Base-by-base conservation (phyloP, 1,140 invertebrate genomes). In the Cephus cinctus region DNA sequence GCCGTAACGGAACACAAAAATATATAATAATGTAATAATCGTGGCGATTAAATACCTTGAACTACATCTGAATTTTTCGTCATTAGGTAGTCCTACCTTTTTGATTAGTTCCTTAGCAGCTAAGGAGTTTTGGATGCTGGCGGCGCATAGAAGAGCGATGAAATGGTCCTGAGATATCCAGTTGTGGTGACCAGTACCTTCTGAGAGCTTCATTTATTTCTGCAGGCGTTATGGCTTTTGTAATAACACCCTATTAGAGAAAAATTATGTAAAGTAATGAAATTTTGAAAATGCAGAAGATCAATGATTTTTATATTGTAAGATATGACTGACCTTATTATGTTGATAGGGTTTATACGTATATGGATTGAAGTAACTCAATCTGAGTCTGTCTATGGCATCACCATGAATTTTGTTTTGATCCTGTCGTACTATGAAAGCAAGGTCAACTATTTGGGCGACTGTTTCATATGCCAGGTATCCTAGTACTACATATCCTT, bases 381-480 rank as follows among this genome's bases (percentile, higher is more conserved):
- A 56, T 48, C 58, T 58, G 1, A 77, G 53, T 41, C 73, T 69
- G 21, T 76, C 73, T 43, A 79, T 75, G 11, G 81, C 75, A 65
- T 84, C 81, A 22, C 71, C 72, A 35, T 70, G 57, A 19, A 69
- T 65, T 50, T 78, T 78, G 43, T 68, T 75, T 51, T 75, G 73
- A 56, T 85, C 83, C 56, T 81, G 80, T 47, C 83, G 77, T 0
- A 86, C 81, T 40, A 86, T 53, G n/a, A 86, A 68, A 12, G 81
- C 76, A 20, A 85, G 65, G 67, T 87, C 85, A 43, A 86, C 75
- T 46, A 87, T 80, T 67, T 85, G 80, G 6, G 84, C 84, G 4
- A 86, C 80, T 5, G 82, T 84, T 73, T 87, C 85, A 62, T 85
- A 84, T 0, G 84, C 83, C 14, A 87, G 67, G 63, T 86, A 86